These are phyloP conservation scores for Carapus acus DNA, from an alignment of 2,797 vertebrate genomes.

Conservation along the genomic window DNA sequence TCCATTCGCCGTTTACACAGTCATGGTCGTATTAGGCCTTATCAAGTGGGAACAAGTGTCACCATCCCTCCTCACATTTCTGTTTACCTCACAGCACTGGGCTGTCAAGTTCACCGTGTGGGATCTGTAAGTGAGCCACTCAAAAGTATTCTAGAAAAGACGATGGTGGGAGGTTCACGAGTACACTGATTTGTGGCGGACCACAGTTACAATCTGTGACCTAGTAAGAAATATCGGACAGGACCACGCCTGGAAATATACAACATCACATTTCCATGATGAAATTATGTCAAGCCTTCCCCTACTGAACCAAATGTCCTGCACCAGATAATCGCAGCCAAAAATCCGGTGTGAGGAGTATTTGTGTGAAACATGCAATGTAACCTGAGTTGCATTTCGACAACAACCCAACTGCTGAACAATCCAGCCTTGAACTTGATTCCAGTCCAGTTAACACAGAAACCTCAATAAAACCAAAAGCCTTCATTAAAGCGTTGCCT, in stretches of 20 bases:
- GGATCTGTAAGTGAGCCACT: background rate
- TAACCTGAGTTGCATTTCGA: background rate
- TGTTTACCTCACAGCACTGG: slow-evolving; percentile 1
- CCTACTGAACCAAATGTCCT: background rate
- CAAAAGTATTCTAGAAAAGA: background rate
- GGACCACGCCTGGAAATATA: too few relatives aligned
- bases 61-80: slow-evolving; percentile 16
- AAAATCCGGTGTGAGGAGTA: background rate
- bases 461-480: too few relatives aligned
- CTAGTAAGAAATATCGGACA: background rate
- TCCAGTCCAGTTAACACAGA: background rate
- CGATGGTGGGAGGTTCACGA: background rate
- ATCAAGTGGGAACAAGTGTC: slow-evolving; percentile 2
- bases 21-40: slow-evolving; percentile 45
- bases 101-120: background rate
- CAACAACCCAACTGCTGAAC: background rate
- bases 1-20: slow-evolving; percentile 16
- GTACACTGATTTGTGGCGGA: background rate
- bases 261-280: too few relatives aligned
- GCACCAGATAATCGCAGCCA: background rate
- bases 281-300: too few relatives aligned
- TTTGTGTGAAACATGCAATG: background rate
- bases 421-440: background rate
- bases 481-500: too few relatives aligned
- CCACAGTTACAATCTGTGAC: background rate